phyloP scores from a whole-genome alignment of 2,888 invertebrate genomes.

The Diplazon laetatorius region DNA sequence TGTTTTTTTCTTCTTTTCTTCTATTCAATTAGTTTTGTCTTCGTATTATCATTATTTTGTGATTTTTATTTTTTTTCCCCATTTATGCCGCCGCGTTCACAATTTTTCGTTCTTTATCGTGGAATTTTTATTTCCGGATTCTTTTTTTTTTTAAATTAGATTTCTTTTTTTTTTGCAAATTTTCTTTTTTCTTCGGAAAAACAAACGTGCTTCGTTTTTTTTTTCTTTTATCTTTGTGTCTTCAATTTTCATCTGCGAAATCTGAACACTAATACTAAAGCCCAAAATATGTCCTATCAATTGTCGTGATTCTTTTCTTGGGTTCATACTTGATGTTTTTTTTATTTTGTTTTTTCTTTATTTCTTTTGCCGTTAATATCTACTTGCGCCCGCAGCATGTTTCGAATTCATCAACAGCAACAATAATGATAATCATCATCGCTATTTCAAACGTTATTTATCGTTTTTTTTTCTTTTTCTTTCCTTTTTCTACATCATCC shows the following conservation, averaged over 20 bases:
- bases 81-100: slow-evolving; percentile 66
- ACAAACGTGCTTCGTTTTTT: slow-evolving; percentile 4
- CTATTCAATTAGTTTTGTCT: too few species aligned
- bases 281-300: slow-evolving; percentile 76
- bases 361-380: slow-evolving; percentile 42
- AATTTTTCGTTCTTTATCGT: slow-evolving; percentile 48
- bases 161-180: slow-evolving; percentile 14
- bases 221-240: background rate
- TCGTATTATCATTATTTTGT: too few species aligned
- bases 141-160: background rate
- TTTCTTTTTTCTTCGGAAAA: slow-evolving; percentile 1
- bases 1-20: slow-evolving; percentile 6
- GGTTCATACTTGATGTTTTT: background rate
- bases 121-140: slow-evolving; percentile 9
- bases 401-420: slow-evolving; percentile 63
- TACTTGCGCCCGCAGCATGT: slow-evolving; percentile 34
- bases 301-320: slow-evolving; percentile 31
- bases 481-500: slow-evolving; percentile 46
- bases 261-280: slow-evolving; percentile 78
- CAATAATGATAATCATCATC: slow-evolving; percentile 64
- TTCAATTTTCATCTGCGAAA: slow-evolving; percentile 23
- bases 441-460: slow-evolving; percentile 27
- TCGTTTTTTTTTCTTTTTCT: background rate
- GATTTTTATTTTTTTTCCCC: slow-evolving; percentile 16
- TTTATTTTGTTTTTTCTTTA: slow-evolving; percentile 10